These are phyloP conservation scores for Bagarius yarrelli DNA, from an alignment of 2,113 vertebrate species.

Conservation along the genomic window DNA sequence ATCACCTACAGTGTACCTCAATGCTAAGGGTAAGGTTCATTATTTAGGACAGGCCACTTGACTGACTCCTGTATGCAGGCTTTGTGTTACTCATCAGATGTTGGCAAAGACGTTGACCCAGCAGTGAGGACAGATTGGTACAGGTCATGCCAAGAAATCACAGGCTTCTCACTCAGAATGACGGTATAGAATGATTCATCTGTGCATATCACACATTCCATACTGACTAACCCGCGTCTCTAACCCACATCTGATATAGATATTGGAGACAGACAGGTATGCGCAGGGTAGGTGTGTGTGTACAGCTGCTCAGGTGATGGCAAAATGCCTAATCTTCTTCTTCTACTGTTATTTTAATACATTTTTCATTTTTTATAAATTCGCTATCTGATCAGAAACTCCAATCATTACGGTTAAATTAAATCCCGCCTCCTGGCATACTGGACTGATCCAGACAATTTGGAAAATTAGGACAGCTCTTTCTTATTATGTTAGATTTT, in stretches of 20 bases:
- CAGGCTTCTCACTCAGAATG: constrained; percentile 29
- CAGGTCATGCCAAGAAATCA: constrained; percentile 46
- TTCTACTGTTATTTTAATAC: background rate
- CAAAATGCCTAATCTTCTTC: background rate
- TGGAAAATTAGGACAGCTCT: background rate
- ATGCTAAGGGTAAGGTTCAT: background rate
- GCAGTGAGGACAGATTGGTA: constrained; percentile 47
- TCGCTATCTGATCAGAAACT: background rate
- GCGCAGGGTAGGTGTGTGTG: background rate
- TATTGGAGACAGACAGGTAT: background rate
- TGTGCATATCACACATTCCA: constrained; percentile 5
- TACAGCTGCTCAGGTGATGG: background rate
- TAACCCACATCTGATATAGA: background rate
- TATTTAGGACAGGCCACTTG: background rate
- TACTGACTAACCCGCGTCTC: background rate
- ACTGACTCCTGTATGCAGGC: constrained; percentile 16
- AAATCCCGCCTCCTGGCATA: background rate
- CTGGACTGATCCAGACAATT: background rate
- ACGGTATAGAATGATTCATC: constrained; percentile 40
- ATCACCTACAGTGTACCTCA: background rate
- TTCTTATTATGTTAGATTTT: background rate
- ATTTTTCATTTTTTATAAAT: background rate
- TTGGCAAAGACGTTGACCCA: constrained; percentile 54
- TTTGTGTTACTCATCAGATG: constrained; percentile 68
- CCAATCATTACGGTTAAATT: background rate